phyloP scores from a whole-genome alignment of 2,888 invertebrate genomes.

The Zaprionus lineosus region DNA sequence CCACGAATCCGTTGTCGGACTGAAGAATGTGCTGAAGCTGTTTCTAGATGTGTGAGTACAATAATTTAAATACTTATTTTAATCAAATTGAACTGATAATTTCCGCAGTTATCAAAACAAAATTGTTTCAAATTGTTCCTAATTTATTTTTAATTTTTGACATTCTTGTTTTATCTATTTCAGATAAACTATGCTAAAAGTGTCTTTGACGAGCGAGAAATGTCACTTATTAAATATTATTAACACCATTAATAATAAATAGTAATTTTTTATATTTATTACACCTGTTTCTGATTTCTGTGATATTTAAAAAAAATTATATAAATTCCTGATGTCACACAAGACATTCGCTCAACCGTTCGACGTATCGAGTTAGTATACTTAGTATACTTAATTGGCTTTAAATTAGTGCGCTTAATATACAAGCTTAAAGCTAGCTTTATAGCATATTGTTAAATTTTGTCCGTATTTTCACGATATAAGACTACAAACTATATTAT shows the following conservation, averaged over 20 bases:
- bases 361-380: too few species aligned
- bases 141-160: background rate
- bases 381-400: too few species aligned
- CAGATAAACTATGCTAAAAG: slow-evolving; percentile 95
- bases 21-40: slow-evolving; percentile 85
- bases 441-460: too few species aligned
- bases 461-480: too few species aligned
- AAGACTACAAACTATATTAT: too few species aligned
- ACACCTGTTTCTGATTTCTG: slow-evolving; percentile 1
- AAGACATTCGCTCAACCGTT: too few species aligned
- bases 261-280: slow-evolving; percentile 8
- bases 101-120: background rate
- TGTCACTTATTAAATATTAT: slow-evolving; percentile 44
- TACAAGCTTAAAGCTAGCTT: too few species aligned
- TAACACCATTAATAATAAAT: slow-evolving; percentile 36
- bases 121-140: background rate
- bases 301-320: slow-evolving; percentile 1
- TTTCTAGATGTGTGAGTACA: slow-evolving; percentile 82
- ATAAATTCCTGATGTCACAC: too few species aligned
- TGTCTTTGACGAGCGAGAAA: slow-evolving; percentile 90
- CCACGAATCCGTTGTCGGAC: slow-evolving; percentile 90
- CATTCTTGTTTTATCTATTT: slow-evolving; percentile 14
- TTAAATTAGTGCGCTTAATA: too few species aligned
- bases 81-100: too few species aligned
- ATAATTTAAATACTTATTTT: too few species aligned